These are phyloP conservation scores for Sebastes flavidus DNA, from an alignment of 2,797 vertebrate genomes.

Conservation along the genomic window DNA sequence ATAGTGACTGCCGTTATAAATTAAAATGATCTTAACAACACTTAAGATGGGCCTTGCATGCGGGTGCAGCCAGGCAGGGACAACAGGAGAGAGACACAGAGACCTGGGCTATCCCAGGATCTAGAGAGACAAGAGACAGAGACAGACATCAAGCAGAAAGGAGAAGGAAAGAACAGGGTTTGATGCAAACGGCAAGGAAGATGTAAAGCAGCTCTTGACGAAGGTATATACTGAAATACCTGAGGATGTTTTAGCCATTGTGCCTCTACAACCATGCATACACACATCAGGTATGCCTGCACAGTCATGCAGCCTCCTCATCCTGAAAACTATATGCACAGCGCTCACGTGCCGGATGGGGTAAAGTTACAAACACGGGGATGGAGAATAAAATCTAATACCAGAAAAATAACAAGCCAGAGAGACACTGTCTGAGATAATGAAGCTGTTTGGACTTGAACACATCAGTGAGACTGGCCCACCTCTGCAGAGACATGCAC, in stretches of 20 bases:
- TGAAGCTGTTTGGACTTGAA: neutral
- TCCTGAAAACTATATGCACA: slow-evolving; percentile 26
- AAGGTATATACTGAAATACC: neutral
- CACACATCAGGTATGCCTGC: slow-evolving; percentile 11
- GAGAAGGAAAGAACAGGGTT: neutral
- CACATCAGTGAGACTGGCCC: slow-evolving; percentile 2
- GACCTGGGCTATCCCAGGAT: slow-evolving; percentile 51
- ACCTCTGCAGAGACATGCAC: neutral
- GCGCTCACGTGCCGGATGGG: slow-evolving; percentile 10
- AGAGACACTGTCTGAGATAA: neutral
- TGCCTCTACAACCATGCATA: neutral
- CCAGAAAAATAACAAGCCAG: neutral
- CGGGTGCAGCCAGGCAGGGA: slow-evolving; percentile 59
- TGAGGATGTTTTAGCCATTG: neutral
- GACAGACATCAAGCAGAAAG: slow-evolving; percentile 3
- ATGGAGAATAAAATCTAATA: slow-evolving; percentile 25
- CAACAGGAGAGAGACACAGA: slow-evolving; percentile 45
- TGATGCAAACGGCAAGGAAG: neutral
- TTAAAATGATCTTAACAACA: slow-evolving; percentile 86
- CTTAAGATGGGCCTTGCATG: slow-evolving; percentile 76
- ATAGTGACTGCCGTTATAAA: slow-evolving; percentile 86
- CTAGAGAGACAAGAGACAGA: slow-evolving; percentile 36
- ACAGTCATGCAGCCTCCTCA: slow-evolving; percentile 33
- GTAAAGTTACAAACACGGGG: slow-evolving; percentile 47
- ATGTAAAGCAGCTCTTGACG: slow-evolving; percentile 2